phyloP scores from a whole-genome alignment of 2,113 vertebrate genomes.

The Pseudopodoces humilis region DNA sequence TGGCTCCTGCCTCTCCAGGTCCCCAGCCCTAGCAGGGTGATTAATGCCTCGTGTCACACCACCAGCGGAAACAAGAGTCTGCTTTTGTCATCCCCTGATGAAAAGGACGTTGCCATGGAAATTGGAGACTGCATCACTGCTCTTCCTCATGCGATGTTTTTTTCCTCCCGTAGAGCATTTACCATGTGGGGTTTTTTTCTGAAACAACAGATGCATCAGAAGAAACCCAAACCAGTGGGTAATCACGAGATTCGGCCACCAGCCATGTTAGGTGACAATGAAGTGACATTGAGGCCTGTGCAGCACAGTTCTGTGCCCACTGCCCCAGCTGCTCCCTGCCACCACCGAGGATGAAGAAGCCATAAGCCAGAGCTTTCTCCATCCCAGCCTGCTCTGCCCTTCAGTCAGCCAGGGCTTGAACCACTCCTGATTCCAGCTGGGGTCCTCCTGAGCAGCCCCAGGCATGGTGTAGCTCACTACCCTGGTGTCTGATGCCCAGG shows the following conservation, averaged over 20 bases:
- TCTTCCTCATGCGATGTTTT: background rate
- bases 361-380: background rate
- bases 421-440: background rate
- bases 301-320: background rate
- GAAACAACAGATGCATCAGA: slow-evolving; percentile 36
- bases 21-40: background rate
- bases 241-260: background rate
- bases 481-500: rapidly evolving
- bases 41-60: background rate
- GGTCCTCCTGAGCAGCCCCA: background rate
- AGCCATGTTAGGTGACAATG: background rate
- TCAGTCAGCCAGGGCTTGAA: rapidly evolving
- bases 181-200: background rate
- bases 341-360: background rate
- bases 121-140: slow-evolving; percentile 51
- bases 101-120: slow-evolving; percentile 66
- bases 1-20: background rate
- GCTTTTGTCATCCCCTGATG: slow-evolving; percentile 34
- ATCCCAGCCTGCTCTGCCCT: background rate
- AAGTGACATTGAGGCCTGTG: background rate
- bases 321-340: background rate
- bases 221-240: background rate
- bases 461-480: rapidly evolving
- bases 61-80: slow-evolving; percentile 6
- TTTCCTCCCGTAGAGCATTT: background rate